These are phyloP conservation scores for Contarinia nasturtii DNA, from an alignment of 1,140 invertebrate genomes.

Conservation along the genomic window DNA sequence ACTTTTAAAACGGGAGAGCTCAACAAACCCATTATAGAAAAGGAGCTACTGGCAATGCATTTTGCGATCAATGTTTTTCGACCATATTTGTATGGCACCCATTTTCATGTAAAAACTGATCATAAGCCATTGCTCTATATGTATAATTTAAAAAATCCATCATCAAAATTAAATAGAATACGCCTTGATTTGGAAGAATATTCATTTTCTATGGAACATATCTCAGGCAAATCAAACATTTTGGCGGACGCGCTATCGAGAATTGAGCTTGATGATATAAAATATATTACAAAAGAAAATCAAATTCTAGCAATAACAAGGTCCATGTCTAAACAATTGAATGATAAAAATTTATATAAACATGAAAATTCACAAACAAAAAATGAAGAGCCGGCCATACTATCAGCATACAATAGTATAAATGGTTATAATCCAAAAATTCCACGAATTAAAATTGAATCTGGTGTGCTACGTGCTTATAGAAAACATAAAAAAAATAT, in stretches of 20 bases:
- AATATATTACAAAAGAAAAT: too few relatives aligned
- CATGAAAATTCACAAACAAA: too few relatives aligned
- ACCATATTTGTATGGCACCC: conserved; percentile 22
- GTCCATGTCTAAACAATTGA: too few relatives aligned
- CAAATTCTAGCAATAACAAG: neutral
- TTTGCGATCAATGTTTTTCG: conserved; percentile 23
- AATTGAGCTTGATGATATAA: neutral
- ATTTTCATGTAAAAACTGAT: conserved; percentile 27
- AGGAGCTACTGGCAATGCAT: conserved; percentile 18
- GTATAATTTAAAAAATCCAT: conserved; percentile 17
- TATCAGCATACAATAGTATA: neutral
- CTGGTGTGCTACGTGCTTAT: neutral
- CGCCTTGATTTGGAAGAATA: conserved; percentile 3
- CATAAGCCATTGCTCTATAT: conserved; percentile 23
- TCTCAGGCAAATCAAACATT: conserved; percentile 12
- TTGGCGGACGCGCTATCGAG: conserved; percentile 14
- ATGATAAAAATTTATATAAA: too few relatives aligned
- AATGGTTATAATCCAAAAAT: neutral
- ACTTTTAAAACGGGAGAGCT: conserved; percentile 12
- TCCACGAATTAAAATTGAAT: neutral
- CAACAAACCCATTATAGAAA: conserved; percentile 15
- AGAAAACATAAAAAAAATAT: neutral
- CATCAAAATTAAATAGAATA: conserved; percentile 5
- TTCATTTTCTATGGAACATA: conserved; percentile 10
- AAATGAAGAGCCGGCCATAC: neutral